These are phyloP conservation scores for Rhinophrynus dorsalis DNA, from an alignment of 2,797 vertebrate species.

Conservation along the genomic window DNA sequence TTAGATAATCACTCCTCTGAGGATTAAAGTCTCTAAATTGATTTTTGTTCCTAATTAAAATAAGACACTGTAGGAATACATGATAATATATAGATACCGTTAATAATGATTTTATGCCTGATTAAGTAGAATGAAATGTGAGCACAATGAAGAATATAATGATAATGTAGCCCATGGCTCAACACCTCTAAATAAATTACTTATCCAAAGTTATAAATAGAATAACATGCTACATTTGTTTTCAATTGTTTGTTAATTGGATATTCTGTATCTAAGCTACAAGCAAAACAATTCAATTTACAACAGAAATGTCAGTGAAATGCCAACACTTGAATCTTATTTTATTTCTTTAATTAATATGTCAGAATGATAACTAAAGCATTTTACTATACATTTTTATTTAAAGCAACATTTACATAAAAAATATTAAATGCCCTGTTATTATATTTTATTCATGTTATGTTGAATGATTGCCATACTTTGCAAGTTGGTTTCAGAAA, in stretches of 20 bases:
- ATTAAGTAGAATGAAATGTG: constrained; percentile 57
- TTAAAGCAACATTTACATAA: no score
- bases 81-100: constrained; percentile 51
- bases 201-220: constrained; percentile 22
- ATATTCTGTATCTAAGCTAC: not conserved
- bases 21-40: constrained; percentile 52
- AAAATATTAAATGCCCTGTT: no score
- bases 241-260: constrained; percentile 29
- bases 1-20: constrained; percentile 49
- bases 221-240: constrained; percentile 10
- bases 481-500: no score
- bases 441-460: no score
- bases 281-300: not conserved
- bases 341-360: not conserved
- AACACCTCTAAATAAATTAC: constrained; percentile 18
- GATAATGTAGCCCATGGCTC: not conserved
- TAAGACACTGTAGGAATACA: constrained; percentile 54
- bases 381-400: no score
- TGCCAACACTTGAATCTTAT: not conserved
- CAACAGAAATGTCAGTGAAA: not conserved
- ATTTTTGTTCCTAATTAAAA: constrained; percentile 59
- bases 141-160: constrained; percentile 52
- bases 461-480: no score
- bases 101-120: constrained; percentile 60
- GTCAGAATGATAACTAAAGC: not conserved